phyloP scores from a whole-genome alignment of 2,797 vertebrate genomes.

The Dallia pectoralis region DNA sequence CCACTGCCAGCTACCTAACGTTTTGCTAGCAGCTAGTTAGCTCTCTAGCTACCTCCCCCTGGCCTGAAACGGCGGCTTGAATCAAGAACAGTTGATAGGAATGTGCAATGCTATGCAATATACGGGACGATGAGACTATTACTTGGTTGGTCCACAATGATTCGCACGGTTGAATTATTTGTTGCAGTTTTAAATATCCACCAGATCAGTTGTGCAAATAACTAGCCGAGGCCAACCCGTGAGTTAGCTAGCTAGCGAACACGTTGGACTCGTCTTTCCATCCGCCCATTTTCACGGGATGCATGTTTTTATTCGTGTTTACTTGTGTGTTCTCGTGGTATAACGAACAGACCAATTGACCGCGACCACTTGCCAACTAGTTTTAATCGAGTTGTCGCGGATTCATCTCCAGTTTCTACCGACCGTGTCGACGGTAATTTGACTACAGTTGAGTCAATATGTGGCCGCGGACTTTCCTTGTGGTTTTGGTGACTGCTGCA shows the following conservation, averaged over 20 bases:
- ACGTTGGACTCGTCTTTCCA: slow-evolving; percentile 47
- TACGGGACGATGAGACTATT: background rate
- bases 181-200: slow-evolving; percentile 2
- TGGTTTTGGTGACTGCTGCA: slow-evolving; percentile 61
- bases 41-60: background rate
- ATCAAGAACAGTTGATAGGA: background rate
- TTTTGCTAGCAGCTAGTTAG: background rate
- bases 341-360: slow-evolving; percentile 60
- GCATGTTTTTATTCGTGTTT: slow-evolving; percentile 72
- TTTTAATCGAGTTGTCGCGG: slow-evolving; percentile 35
- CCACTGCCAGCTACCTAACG: background rate
- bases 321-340: slow-evolving; percentile 56
- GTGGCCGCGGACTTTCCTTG: slow-evolving; percentile 67
- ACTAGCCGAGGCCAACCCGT: background rate
- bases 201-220: background rate
- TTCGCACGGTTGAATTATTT: background rate
- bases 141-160: slow-evolving; percentile 4
- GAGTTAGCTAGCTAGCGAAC: background rate
- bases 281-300: slow-evolving; percentile 74
- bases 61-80: background rate
- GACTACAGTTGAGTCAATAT: slow-evolving; percentile 60
- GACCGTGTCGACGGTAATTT: slow-evolving; percentile 37
- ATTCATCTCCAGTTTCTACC: slow-evolving; percentile 37
- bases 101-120: background rate
- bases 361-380: slow-evolving; percentile 35